These are phyloP conservation scores for Atta colombica DNA, from an alignment of 1,140 invertebrate genomes.

Conservation along the genomic window DNA sequence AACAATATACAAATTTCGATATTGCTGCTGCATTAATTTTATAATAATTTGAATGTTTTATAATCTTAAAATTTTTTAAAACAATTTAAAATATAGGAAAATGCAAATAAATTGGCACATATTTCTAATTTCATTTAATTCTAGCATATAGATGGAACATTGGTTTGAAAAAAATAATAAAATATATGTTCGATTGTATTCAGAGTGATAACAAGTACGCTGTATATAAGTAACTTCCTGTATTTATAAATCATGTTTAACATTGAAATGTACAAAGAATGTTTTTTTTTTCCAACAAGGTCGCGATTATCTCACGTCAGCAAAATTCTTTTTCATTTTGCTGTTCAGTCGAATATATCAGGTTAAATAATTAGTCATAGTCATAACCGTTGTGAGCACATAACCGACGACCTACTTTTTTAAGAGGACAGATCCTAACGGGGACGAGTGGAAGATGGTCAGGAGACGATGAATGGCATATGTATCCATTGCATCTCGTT, in stretches of 20 bases:
- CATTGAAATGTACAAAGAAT: not conserved
- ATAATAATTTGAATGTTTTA: not conserved
- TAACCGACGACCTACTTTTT: conserved; percentile 43
- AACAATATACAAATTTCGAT: not conserved
- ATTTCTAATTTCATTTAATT: not conserved
- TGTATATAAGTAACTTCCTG: not conserved
- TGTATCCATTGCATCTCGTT: conserved; percentile 3
- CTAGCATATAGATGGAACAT: not conserved
- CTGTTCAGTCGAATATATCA: not conserved
- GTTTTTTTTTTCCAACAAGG: not conserved
- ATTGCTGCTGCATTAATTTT: not conserved
- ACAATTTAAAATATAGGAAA: not conserved
- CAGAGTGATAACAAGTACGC: not conserved
- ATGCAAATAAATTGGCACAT: not conserved
- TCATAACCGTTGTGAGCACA: not conserved
- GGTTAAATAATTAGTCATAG: conserved; percentile 3
- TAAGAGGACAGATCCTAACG: not conserved
- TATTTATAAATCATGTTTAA: not conserved
- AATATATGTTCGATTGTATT: not conserved
- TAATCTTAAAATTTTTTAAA: not conserved
- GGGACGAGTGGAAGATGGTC: not conserved
- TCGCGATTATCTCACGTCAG: not conserved
- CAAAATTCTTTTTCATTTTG: not conserved
- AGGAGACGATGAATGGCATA: not conserved
- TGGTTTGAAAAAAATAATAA: not conserved